A percentile compares a stretch with the other conserved stretches of the same genome.
These are phyloP conservation scores for Melikaiella ostensackeni DNA, from an alignment of 2,888 invertebrate species.

Conservation along the genomic window DNA sequence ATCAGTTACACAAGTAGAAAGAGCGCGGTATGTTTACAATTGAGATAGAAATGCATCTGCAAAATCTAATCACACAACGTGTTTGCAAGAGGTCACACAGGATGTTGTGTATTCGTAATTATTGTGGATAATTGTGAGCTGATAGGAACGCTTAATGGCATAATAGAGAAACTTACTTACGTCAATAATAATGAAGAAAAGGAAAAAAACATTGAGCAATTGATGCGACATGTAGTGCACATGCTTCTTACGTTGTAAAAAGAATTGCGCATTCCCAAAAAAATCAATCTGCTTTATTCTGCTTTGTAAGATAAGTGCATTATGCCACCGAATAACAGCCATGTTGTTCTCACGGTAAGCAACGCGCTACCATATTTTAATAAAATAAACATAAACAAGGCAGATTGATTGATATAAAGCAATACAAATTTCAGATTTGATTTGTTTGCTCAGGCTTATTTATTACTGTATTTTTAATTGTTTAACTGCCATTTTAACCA, in stretches of 20 bases:
- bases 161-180: conserved; percentile 52
- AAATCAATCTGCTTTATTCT: conserved; percentile 16
- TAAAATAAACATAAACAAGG: neutral
- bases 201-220: conserved; percentile 47
- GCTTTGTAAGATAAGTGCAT: neutral
- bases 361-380: neutral
- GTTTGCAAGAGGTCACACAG: conserved; percentile 48
- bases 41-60: conserved; percentile 23
- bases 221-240: conserved; percentile 37
- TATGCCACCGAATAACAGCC: neutral
- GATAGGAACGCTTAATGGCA: conserved; percentile 52
- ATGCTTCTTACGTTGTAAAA: neutral
- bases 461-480: too few species aligned
- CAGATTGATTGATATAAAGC: neutral
- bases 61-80: conserved; percentile 26
- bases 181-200: conserved; percentile 43
- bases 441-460: too few species aligned
- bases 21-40: conserved; percentile 1
- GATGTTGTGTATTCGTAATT: conserved; percentile 51
- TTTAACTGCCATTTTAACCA: too few species aligned
- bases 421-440: neutral
- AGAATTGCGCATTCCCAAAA: neutral
- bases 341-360: neutral
- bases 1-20: neutral
- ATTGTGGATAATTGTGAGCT: conserved; percentile 50